A percentile compares a stretch with the other conserved stretches of the same genome.
These are phyloP conservation scores for Idaea biselata DNA, from an alignment of 2,888 invertebrate genomes.

Conservation along the genomic window DNA sequence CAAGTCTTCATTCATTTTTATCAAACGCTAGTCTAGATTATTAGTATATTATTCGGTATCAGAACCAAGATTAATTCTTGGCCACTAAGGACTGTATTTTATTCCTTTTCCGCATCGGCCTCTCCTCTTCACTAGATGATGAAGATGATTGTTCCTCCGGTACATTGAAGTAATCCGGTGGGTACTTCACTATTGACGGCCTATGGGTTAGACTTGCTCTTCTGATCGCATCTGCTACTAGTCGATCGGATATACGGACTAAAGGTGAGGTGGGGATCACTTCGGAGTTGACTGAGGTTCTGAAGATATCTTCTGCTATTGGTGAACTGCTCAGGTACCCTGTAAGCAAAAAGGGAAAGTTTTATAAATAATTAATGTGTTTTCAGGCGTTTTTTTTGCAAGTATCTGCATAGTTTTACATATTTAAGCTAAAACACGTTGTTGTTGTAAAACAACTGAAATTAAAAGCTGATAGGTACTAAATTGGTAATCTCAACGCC, in stretches of 20 bases:
- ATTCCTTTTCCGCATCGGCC: conserved; percentile 32
- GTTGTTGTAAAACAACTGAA: no score
- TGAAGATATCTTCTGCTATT: conserved; percentile 43
- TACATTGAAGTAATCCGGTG: conserved; percentile 63
- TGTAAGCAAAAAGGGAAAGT: conserved; percentile 40
- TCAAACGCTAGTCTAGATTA: no score
- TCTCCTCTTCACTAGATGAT: conserved; percentile 65
- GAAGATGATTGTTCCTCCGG: conserved; percentile 59
- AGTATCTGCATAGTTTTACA: not conserved
- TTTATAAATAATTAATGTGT: not conserved
- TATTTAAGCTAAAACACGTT: no score
- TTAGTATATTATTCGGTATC: not conserved
- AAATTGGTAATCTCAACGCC: no score
- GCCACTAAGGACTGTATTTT: conserved; percentile 10
- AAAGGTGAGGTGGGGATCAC: conserved; percentile 49
- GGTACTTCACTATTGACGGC: conserved; percentile 65
- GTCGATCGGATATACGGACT: conserved; percentile 55
- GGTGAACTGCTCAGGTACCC: conserved; percentile 54
- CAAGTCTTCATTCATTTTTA: not conserved
- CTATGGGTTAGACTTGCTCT: conserved; percentile 65
- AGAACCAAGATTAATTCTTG: conserved; percentile 12
- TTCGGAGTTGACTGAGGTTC: conserved; percentile 43
- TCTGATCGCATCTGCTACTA: conserved; percentile 67
- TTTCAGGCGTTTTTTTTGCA: not conserved
- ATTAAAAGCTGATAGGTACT: no score